Conservation (phyloP, 2,113 vertebrate species). For the Saguinus midas region DNA sequence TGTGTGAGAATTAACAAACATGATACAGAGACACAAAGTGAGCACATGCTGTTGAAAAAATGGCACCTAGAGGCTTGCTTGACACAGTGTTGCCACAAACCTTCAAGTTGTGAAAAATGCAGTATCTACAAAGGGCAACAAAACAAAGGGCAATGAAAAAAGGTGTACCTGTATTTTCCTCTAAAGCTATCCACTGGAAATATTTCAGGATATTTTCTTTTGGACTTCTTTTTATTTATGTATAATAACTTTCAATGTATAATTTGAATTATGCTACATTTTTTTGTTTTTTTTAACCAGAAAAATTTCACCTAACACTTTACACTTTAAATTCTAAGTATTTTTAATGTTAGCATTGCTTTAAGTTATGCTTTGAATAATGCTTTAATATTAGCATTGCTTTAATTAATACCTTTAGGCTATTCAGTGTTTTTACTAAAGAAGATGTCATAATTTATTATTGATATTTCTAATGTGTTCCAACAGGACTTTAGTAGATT, state of each 20-base stretch:
- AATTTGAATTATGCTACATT: not conserved
- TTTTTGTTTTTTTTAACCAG: not conserved
- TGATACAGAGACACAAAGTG: not conserved
- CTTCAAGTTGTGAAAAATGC: not conserved
- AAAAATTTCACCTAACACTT: not conserved
- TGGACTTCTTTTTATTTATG: not conserved
- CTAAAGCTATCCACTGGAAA: not conserved
- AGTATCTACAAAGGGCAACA: not conserved
- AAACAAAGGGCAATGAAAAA: not conserved
- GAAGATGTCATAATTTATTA: conserved; percentile 18
- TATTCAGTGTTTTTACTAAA: not conserved
- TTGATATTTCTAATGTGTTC: not conserved
- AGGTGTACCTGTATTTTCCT: not conserved
- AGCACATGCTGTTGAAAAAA: not conserved
- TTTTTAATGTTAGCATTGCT: not conserved
- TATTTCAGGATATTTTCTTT: not conserved
- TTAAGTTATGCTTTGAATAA: not conserved
- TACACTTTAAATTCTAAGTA: not conserved
- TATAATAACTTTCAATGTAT: not conserved
- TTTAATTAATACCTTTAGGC: not conserved
- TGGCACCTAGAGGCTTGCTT: not conserved
- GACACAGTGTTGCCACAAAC: not conserved
- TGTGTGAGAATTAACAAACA: not conserved
- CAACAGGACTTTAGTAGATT: not conserved
- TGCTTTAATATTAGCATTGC: not conserved